phyloP scores from a whole-genome alignment of 2,888 invertebrate species.

The Melieria omissa region DNA sequence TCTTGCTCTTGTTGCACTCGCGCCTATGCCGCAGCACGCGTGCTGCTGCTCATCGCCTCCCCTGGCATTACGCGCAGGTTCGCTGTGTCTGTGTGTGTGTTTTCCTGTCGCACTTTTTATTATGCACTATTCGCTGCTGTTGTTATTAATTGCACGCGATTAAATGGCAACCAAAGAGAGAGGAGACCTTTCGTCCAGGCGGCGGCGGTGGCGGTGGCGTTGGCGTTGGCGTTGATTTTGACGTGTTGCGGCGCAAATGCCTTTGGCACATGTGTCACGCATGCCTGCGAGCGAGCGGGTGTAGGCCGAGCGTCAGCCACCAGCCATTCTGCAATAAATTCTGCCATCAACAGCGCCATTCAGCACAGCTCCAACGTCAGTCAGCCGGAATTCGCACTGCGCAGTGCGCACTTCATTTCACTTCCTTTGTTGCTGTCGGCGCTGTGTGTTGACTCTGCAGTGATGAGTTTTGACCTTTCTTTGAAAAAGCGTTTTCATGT shows the following conservation, averaged over 20 bases:
- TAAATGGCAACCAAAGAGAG: conserved; percentile 22
- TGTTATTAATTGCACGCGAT: conserved; percentile 25
- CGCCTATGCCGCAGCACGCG: conserved; percentile 15
- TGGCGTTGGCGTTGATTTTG: conserved; percentile 17
- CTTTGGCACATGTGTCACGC: conserved; percentile 45
- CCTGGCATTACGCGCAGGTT: conserved; percentile 25
- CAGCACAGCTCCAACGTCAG: not conserved
- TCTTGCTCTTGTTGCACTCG: conserved; percentile 13
- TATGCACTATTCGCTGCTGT: conserved; percentile 1
- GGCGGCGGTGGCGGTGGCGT: conserved; percentile 28
- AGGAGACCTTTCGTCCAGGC: not conserved
- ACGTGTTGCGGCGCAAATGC: conserved; percentile 32
- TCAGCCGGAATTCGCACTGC: conserved; percentile 20
- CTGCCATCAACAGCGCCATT: conserved; percentile 28
- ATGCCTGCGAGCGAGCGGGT: conserved; percentile 30
- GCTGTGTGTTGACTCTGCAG: conserved; percentile 8
- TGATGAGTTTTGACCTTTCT: conserved; percentile 30
- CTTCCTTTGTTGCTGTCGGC: not conserved
- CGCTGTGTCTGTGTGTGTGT: conserved; percentile 12
- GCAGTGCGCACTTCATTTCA: not conserved
- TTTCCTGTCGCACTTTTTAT: not conserved
- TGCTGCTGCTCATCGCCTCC: conserved; percentile 27
- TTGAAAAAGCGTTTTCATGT: conserved; percentile 29
- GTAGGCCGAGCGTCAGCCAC: conserved; percentile 14
- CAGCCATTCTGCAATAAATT: conserved; percentile 35